phyloP scores from a whole-genome alignment of 2,113 vertebrate genomes.

The Prunella fulvescens region DNA sequence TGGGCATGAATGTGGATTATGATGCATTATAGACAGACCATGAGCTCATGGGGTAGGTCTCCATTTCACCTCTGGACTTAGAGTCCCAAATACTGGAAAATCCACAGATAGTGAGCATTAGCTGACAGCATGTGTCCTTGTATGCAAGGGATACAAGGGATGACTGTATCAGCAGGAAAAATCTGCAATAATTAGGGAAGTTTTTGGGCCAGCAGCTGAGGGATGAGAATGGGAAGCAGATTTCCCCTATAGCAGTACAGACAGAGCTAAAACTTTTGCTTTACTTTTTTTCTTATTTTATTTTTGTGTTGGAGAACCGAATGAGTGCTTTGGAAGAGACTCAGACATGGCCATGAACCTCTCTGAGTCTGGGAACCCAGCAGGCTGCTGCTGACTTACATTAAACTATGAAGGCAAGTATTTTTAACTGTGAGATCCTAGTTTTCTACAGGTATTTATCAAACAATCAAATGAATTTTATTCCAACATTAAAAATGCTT shows the following conservation, averaged over 20 bases:
- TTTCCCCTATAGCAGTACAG: not conserved
- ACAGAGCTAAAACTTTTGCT: not conserved
- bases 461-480: not conserved
- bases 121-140: not conserved
- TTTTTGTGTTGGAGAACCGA: not conserved
- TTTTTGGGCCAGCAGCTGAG: not conserved
- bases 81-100: not conserved
- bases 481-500: not conserved
- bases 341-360: not conserved
- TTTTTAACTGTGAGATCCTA: not conserved
- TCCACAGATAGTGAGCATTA: not conserved
- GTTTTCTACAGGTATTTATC: not conserved
- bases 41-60: not conserved
- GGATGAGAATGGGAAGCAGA: not conserved
- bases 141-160: not conserved
- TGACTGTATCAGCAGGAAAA: not conserved
- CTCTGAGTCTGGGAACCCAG: not conserved
- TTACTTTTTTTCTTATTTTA: not conserved
- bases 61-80: not conserved
- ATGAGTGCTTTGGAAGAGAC: not conserved
- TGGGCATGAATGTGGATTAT: not conserved
- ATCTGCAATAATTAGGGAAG: accelerated
- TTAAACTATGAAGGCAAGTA: not conserved
- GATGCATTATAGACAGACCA: not conserved
- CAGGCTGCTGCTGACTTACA: not conserved